Percentiles rank a stretch among this genome's conserved stretches.
phyloP scores from a whole-genome alignment of 1,140 invertebrate genomes.

The Theocolax elegans region DNA sequence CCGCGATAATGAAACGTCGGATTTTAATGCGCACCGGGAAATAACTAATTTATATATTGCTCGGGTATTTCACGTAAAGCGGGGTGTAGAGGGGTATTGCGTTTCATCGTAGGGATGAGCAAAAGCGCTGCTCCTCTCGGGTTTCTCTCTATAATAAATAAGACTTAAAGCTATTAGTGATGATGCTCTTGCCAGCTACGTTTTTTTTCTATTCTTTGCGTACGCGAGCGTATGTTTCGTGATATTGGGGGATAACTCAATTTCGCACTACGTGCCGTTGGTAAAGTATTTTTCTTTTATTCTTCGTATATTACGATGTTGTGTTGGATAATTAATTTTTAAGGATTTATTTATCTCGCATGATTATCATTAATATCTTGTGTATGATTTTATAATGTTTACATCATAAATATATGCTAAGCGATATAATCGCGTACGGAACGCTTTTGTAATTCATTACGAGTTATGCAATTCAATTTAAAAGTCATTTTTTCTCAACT shows the following conservation, averaged over 20 bases:
- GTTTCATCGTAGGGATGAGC: too few species aligned
- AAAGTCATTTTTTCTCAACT: too few species aligned
- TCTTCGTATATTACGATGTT: neutral
- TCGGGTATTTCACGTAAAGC: neutral
- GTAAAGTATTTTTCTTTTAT: neutral
- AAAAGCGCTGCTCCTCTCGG: too few species aligned
- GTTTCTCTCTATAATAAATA: constrained; percentile 10
- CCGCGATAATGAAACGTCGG: constrained; percentile 50
- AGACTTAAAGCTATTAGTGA: constrained; percentile 30
- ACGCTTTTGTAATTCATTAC: too few species aligned
- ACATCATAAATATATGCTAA: too few species aligned
- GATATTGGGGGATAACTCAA: constrained; percentile 35
- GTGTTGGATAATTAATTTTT: too few species aligned
- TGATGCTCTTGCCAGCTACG: neutral
- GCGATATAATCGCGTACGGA: too few species aligned
- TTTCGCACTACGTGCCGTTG: constrained; percentile 20
- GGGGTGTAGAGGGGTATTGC: too few species aligned
- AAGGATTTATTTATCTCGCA: too few species aligned
- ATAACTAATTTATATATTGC: constrained; percentile 34
- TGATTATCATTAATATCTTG: too few species aligned
- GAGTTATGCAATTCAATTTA: too few species aligned
- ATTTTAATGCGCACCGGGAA: constrained; percentile 46
- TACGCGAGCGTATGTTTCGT: neutral
- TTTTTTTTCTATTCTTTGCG: neutral
- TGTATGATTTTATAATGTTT: too few species aligned